Evolutionary conservation across 1,140 invertebrate species (phyloP).

Genomic region (Pogonognathellus flavescens): DNA sequence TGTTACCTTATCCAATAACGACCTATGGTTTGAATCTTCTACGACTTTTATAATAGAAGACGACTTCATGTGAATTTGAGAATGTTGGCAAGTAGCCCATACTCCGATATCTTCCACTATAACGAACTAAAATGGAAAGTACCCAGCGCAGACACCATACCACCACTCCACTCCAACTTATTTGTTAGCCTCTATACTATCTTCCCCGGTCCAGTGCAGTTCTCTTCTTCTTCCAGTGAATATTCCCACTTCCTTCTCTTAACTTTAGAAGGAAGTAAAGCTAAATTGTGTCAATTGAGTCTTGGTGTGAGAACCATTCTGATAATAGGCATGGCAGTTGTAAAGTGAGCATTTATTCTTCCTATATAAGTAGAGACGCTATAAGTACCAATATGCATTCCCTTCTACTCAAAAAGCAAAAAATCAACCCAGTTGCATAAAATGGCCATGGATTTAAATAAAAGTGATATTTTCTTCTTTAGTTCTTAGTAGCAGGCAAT

Average conservation of each 20-base stretch:
- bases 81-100: no score
- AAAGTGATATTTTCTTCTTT: slow-evolving; percentile 3
- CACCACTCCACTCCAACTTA: no score
- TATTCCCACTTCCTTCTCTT: slow-evolving; percentile 26
- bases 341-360: no score
- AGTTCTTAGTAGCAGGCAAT: neutral
- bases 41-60: no score
- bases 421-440: neutral
- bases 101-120: no score
- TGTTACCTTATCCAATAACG: no score
- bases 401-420: slow-evolving; percentile 28
- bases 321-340: neutral
- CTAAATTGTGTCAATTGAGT: slow-evolving; percentile 50
- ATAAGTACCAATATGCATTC: neutral
- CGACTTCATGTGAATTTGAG: no score
- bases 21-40: no score
- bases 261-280: slow-evolving; percentile 1
- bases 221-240: neutral
- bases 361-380: neutral
- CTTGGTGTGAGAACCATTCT: slow-evolving; percentile 34
- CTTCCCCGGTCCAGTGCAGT: no score
- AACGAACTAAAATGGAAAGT: no score
- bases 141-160: no score
- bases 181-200: no score
- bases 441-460: slow-evolving; percentile 16